phyloP scores from a whole-genome alignment of 64 coral and sea anemone genomes.

The Stichodactyla mertensii region DNA sequence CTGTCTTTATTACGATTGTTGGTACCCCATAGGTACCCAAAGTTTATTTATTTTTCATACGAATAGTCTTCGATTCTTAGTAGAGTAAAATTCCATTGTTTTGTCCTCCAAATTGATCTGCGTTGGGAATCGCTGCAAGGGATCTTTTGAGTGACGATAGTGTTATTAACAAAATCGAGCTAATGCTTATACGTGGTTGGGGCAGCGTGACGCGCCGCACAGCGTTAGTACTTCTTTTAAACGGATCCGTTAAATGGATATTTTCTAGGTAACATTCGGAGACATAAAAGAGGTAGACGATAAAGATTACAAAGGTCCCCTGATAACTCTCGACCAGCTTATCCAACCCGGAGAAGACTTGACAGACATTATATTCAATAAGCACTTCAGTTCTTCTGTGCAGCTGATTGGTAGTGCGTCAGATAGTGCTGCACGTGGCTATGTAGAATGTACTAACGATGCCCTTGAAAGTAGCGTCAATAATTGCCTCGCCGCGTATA shows the following conservation, averaged over 20 bases:
- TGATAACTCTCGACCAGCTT: constrained; percentile 77
- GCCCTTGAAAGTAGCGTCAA: constrained; percentile 70
- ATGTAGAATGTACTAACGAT: constrained; percentile 71
- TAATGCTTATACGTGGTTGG: no score
- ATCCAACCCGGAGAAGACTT: constrained; percentile 71
- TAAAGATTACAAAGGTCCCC: constrained; percentile 56
- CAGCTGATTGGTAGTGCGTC: constrained; percentile 30
- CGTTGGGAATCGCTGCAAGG: no score
- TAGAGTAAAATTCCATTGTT: no score
- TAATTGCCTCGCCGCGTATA: constrained; percentile 55
- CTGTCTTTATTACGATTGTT: no score
- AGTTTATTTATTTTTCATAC: no score
- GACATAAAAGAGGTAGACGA: constrained; percentile 52
- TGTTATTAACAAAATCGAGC: no score
- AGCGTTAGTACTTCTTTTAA: no score
- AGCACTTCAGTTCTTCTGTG: constrained; percentile 64
- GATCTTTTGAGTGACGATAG: no score
- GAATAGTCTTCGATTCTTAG: no score
- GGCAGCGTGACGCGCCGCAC: no score
- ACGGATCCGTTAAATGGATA: neutral
- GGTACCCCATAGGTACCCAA: no score
- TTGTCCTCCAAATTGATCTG: no score
- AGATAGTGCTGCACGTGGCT: constrained; percentile 51
- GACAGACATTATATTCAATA: constrained; percentile 78
- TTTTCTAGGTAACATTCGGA: constrained; percentile 73